Conservation (phyloP, 2,113 vertebrate species). For the Prionailurus bengalensis region DNA sequence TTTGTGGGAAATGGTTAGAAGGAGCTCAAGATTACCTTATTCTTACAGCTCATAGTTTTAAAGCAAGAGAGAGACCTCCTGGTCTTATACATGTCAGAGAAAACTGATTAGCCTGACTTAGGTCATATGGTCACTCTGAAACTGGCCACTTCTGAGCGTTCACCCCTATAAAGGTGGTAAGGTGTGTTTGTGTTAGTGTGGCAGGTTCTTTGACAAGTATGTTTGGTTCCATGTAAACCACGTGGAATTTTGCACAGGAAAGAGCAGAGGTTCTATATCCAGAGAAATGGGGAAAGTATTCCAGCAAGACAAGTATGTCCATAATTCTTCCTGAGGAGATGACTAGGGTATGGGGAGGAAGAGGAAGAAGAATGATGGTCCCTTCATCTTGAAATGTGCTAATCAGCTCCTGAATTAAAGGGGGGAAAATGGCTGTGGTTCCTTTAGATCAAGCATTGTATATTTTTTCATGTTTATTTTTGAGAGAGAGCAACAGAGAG, state of each 20-base stretch:
- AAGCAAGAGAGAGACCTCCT: not conserved
- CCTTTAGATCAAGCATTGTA: not conserved
- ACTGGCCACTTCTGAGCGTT: not conserved
- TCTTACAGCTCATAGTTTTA: not conserved
- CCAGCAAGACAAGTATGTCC: not conserved
- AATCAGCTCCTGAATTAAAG: not conserved
- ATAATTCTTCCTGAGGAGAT: slow-evolving; percentile 9
- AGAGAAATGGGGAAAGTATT: not conserved
- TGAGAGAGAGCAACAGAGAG: no score
- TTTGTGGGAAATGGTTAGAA: not conserved
- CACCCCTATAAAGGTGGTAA: not conserved
- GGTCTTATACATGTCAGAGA: not conserved
- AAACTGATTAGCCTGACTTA: not conserved
- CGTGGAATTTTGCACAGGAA: not conserved
- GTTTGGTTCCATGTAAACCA: not conserved
- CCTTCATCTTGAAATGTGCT: not conserved
- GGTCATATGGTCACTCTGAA: not conserved
- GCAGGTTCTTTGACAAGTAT: not conserved
- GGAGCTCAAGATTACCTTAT: not conserved
- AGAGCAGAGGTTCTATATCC: not conserved
- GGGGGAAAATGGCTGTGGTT: not conserved
- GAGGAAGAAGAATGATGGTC: not conserved
- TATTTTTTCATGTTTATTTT: no score
- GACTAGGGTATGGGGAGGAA: not conserved
- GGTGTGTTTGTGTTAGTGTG: not conserved